Percentiles rank a stretch among this genome's conserved stretches.
Evolutionary conservation across 2,797 vertebrate species (phyloP).

Genomic region (Spinus pinus): DNA sequence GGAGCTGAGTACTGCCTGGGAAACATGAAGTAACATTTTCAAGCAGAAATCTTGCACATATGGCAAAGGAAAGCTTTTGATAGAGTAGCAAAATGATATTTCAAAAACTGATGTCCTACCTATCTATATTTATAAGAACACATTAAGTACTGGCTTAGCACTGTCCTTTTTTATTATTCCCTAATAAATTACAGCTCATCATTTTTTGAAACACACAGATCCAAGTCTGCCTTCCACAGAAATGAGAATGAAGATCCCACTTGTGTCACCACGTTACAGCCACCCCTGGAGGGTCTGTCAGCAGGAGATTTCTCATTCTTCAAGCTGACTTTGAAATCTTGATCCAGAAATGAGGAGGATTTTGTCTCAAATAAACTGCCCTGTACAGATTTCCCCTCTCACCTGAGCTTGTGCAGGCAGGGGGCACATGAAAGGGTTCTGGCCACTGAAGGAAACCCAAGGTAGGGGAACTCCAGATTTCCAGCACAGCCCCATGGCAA

Average conservation of each 20-base stretch:
- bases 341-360: fast-evolving
- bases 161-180: neutral
- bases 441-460: neutral
- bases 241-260: neutral
- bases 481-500: neutral
- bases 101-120: neutral
- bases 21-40: neutral
- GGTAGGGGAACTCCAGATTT: neutral
- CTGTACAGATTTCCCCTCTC: neutral
- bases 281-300: neutral
- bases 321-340: neutral
- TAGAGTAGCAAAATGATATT: constrained; percentile 12
- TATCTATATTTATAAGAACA: constrained; percentile 35
- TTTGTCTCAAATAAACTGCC: neutral
- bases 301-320: neutral
- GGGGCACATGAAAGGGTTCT: neutral
- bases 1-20: neutral
- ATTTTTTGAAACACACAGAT: neutral
- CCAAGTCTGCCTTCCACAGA: neutral
- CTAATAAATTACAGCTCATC: neutral
- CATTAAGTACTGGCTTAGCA: neutral
- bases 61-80: constrained; percentile 24
- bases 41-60: constrained; percentile 3
- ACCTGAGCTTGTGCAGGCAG: fast-evolving
- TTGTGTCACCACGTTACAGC: neutral